A percentile compares a stretch with the other conserved stretches of the same genome.
Conservation (phyloP, 2,113 vertebrate genomes). For the Corynorhinus townsendii region DNA sequence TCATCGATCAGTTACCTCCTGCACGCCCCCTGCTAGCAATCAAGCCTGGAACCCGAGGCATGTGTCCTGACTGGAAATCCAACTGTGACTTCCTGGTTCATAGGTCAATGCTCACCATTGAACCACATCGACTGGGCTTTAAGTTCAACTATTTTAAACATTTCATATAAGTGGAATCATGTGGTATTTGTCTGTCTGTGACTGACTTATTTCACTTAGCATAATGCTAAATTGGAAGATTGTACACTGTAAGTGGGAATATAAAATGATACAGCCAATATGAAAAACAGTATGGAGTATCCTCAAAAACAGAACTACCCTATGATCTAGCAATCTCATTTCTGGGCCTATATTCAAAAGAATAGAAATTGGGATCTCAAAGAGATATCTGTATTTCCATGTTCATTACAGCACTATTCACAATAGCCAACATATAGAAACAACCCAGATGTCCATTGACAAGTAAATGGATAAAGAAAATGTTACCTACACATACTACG, state of each 20-base stretch:
- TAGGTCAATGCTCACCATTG: too few species aligned
- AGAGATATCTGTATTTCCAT: not conserved
- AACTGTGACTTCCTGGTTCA: too few species aligned
- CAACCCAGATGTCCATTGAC: not conserved
- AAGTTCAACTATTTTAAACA: not conserved
- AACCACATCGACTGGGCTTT: too few species aligned
- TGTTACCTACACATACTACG: not conserved
- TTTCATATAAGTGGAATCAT: not conserved
- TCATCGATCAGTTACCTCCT: too few species aligned
- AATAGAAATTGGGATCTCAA: not conserved
- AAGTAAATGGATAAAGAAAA: not conserved
- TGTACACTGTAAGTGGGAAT: not conserved
- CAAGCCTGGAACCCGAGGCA: too few species aligned
- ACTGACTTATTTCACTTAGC: not conserved
- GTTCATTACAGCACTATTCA: not conserved
- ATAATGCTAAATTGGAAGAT: not conserved
- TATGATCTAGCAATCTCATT: not conserved
- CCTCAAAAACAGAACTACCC: not conserved
- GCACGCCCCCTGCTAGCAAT: too few species aligned
- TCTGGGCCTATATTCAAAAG: not conserved
- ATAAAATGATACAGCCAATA: not conserved
- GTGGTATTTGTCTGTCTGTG: not conserved
- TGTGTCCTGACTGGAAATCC: too few species aligned
- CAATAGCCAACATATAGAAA: not conserved
- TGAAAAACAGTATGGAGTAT: not conserved